Percentiles rank a stretch among this genome's conserved stretches.
Conservation (phyloP, 30 jellyfish, hydroid and myxozoan species). For the Clytia hemisphaerica region DNA sequence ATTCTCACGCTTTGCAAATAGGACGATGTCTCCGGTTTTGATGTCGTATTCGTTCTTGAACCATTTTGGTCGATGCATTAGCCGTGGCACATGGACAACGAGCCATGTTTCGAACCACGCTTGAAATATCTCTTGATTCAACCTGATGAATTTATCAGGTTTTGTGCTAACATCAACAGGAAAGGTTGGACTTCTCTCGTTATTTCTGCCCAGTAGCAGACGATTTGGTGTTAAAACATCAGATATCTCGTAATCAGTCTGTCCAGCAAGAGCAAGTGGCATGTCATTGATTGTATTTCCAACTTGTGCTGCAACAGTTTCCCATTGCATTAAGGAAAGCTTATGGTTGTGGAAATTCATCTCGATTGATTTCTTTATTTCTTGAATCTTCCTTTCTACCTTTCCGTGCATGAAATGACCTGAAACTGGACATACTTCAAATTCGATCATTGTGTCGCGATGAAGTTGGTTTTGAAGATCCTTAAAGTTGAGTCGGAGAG, state of each 20-base stretch:
- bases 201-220: background rate
- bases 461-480: background rate
- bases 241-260: background rate
- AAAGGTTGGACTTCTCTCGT: background rate
- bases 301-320: no score
- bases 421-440: background rate
- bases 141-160: background rate
- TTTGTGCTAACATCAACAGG: no score
- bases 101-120: conserved; percentile 9
- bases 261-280: no score
- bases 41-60: no score
- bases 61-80: no score
- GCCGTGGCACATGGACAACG: background rate
- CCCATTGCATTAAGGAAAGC: background rate
- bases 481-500: background rate
- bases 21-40: no score
- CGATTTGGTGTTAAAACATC: conserved; percentile 1
- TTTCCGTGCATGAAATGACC: conserved; percentile 7
- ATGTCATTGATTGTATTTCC: no score
- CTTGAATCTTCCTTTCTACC: background rate
- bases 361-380: no score
- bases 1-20: no score
- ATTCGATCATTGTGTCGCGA: background rate
- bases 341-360: background rate
- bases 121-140: background rate